phyloP scores from a whole-genome alignment of 2,797 vertebrate genomes.

The Glossophaga mutica region DNA sequence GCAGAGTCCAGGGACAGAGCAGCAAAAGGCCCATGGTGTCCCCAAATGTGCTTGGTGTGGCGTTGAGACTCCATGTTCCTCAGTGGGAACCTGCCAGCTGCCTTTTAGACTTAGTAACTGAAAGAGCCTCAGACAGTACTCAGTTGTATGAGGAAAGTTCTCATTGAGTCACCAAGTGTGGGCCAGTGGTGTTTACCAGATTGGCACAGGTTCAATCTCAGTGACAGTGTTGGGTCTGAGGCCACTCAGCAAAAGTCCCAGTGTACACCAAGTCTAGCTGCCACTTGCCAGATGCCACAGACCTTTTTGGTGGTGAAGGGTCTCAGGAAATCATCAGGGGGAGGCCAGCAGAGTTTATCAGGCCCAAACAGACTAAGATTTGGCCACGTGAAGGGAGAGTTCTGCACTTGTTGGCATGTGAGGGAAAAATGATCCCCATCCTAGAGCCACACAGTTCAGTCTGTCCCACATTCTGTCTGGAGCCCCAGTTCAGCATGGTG shows the following conservation, averaged over 20 bases:
- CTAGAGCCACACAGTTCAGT: background rate
- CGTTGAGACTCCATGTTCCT: too few species aligned
- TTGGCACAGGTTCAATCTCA: background rate
- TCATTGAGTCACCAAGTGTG: background rate
- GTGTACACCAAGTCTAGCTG: background rate
- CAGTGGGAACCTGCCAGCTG: background rate
- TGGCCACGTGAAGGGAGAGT: background rate
- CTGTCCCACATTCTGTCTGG: background rate
- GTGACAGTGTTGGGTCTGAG: background rate
- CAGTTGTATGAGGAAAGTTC: background rate
- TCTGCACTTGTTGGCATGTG: background rate
- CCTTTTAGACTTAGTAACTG: background rate
- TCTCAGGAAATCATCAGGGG: background rate
- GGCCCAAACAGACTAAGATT: background rate
- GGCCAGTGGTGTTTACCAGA: background rate
- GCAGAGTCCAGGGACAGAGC: too few species aligned
- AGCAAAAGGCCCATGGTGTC: background rate
- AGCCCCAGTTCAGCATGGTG: background rate
- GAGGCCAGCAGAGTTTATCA: background rate
- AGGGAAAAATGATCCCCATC: background rate
- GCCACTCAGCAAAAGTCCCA: background rate
- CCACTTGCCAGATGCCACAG: background rate
- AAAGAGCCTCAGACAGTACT: too few species aligned
- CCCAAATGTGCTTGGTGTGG: background rate
- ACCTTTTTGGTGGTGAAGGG: background rate